Evolutionary conservation across 2,888 invertebrate species (phyloP).

Genomic region (Parnassius glacialis): DNA sequence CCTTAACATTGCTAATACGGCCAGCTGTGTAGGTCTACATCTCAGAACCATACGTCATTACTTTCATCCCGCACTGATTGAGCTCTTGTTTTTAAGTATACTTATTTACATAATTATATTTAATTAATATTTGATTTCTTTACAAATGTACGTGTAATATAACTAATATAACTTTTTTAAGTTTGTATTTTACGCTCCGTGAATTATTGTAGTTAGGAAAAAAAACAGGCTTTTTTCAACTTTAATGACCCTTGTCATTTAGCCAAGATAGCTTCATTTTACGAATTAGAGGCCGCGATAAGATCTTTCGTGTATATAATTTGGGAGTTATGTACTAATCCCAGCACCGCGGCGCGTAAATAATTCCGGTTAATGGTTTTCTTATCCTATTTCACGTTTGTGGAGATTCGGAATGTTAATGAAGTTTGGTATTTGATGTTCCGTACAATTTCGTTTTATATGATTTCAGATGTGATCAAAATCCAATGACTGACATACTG

Average conservation of each 20-base stretch:
- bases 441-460: not conserved
- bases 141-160: no score
- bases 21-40: no score
- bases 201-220: slow-evolving; percentile 22
- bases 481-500: no score
- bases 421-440: slow-evolving; percentile 16
- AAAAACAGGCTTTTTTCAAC: slow-evolving; percentile 17
- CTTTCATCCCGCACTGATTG: no score
- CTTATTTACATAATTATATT: no score
- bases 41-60: no score
- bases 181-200: slow-evolving; percentile 14
- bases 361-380: slow-evolving; percentile 6
- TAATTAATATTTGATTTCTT: no score
- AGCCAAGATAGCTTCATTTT: slow-evolving; percentile 14
- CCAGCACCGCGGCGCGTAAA: slow-evolving; percentile 5
- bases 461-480: not conserved
- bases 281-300: slow-evolving; percentile 23
- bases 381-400: slow-evolving; percentile 39
- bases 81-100: no score
- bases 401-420: slow-evolving; percentile 24
- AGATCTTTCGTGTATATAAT: slow-evolving; percentile 10
- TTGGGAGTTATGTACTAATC: slow-evolving; percentile 1
- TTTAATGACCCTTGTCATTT: slow-evolving; percentile 23
- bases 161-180: no score
- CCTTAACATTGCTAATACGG: no score